Evolutionary conservation across 2,888 invertebrate genomes (phyloP), one percentile per base, ranked within the genome.

Genomic region (Cataglyphis cursor): DNA sequence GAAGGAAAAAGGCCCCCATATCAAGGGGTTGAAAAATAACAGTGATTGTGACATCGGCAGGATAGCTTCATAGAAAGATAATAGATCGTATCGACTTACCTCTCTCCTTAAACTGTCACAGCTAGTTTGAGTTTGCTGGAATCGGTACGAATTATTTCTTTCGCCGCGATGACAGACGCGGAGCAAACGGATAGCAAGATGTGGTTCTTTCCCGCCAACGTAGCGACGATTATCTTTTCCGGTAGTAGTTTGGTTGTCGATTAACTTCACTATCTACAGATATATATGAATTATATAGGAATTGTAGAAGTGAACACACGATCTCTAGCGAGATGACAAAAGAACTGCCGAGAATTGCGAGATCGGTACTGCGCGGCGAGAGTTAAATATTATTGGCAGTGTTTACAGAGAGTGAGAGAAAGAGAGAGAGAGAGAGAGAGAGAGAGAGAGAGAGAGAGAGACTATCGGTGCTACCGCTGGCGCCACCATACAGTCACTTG

Each of bases 371-470:
- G 87, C 85, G 88, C 87, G 86, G 85, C 84, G 75, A 84, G 85
- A 83, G 84, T 87, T 91, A 91, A 91, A 91, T 91, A 91, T 83
- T 87, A 85, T 84, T 38, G 51, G 48, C 74, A 51, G 66, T 65
- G 59, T 54, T 28, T 59, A 10, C 28, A 54, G 74, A 64, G 62
- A 35, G 38, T 15, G 15, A 41, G 21, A 65, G 41, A 68, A n/a
- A n/a, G 6, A 35, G 24, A 64, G 18, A 41, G 41, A 65, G 65
- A 51, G 12, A 31, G 8, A 48, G 57, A 57, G 6, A 35, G 41
- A 68, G 12, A n/a, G 6, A 35, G 24, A 64, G 18, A 41, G 41
- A 65, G 65, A 51, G 12, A 31, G 8, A 48, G 57, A 57, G 6
- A 35, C 54, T 15, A 10, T n/a, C 3, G 12, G 21, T 4, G 10